These are phyloP conservation scores for Craseonycteris thonglongyai DNA, from an alignment of 2,113 vertebrate genomes.

Conservation along the genomic window DNA sequence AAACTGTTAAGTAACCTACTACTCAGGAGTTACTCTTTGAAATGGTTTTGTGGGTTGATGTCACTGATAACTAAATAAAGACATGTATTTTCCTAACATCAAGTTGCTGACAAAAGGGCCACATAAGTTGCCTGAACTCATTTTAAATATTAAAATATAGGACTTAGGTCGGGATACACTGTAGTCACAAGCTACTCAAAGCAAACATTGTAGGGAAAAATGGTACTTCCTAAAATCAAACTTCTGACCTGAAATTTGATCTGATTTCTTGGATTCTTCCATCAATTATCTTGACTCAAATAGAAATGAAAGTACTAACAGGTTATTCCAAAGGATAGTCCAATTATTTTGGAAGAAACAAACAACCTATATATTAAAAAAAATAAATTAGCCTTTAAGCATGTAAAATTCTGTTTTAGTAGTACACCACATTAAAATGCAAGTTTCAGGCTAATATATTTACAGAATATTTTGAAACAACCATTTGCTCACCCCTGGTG, in stretches of 20 bases:
- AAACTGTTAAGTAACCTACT: not conserved
- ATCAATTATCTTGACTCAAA: not conserved
- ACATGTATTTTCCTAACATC: not conserved
- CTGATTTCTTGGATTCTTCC: not conserved
- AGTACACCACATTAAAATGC: constrained; percentile 52
- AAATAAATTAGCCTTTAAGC: not conserved
- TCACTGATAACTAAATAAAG: not conserved
- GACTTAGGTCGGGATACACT: not conserved
- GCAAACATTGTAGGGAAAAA: not conserved
- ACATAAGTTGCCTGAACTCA: not conserved
- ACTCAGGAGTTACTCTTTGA: not conserved
- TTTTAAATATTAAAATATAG: not conserved
- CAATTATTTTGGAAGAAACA: constrained; percentile 16
- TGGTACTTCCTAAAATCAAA: constrained; percentile 13
- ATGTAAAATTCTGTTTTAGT: constrained; percentile 34
- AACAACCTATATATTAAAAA: not conserved
- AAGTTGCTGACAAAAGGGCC: not conserved
- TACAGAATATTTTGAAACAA: constrained; percentile 24
- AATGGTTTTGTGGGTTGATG: not conserved
- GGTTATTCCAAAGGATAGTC: not conserved
- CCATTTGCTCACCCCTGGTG: constrained; percentile 26
- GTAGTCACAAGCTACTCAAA: not conserved
- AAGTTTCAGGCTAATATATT: constrained; percentile 65
- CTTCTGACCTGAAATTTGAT: not conserved
- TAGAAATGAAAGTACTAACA: not conserved